Evolutionary conservation across 2,797 vertebrate species (phyloP), one percentile per base, ranked within the genome.

Genomic region (Ambastaia sidthimunki): DNA sequence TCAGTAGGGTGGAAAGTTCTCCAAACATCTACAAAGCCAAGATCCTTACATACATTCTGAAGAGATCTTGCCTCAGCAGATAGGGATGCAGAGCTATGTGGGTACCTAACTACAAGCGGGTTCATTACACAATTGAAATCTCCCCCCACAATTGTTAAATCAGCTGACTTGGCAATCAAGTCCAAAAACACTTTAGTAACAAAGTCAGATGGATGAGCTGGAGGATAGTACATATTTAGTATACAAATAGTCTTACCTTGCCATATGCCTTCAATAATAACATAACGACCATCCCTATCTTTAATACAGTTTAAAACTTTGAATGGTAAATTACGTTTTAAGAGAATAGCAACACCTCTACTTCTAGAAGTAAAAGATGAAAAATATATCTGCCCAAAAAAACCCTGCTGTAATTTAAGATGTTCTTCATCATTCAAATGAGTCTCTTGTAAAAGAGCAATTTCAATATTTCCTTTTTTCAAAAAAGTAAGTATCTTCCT

Each of bases 111-210:
- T 28, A 54, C 4, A 50, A n/a, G 16, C 3, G 68, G 48, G 16
- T 71, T 71, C 23, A 54, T 2, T 16, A 71, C 48, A 19, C 68
- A 71, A 71, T 71, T 54, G 28, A 71, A 54, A n/a, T 71, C 15
- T 18, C 68, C 68, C 21, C 68, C 0, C 2, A 71, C 52, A 28
- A 34, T 34, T 4, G 31, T 52, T 54, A 31, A 52, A 34, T 52
- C 54, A 19, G 54, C 54, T 55, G 54, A 11, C n/a, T 19, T 55
- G n/a, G 54, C 54, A 55, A 55, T 55, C 54, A 55, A 9, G 54
- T 55, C 54, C 54, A 55, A 55, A 55, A 21, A 55, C 54, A 55
- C 54, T 55, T 55, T 71, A 54, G 69, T 71, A 52, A 71, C 23
- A 55, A 71, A 50, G 13, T 71, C 69, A 71, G 23, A 11, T 25